phyloP scores from a whole-genome alignment of 2,113 vertebrate species.

The Stomatorhinus ivindoensis region DNA sequence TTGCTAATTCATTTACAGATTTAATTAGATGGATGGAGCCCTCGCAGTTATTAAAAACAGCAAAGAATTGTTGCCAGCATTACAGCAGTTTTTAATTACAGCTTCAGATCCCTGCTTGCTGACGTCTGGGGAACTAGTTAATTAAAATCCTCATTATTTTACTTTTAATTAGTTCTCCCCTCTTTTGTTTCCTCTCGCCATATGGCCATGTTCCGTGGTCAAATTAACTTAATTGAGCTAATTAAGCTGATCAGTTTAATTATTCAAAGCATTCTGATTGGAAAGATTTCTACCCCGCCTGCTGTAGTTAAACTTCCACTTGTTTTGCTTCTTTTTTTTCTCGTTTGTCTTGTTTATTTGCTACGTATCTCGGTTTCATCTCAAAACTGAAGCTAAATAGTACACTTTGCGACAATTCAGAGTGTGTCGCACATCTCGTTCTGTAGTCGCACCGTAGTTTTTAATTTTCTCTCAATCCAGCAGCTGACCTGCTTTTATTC shows the following conservation, averaged over 20 bases:
- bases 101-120: conserved; percentile 51
- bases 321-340: conserved; percentile 9
- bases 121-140: conserved; percentile 57
- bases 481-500: neutral
- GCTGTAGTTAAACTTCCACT: neutral
- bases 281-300: conserved; percentile 31
- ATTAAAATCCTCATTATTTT: conserved; percentile 62
- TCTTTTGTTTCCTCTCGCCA: conserved; percentile 56
- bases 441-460: neutral
- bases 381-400: neutral
- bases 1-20: conserved; percentile 57
- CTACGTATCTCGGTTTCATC: neutral
- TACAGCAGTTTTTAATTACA: conserved; percentile 56
- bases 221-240: conserved; percentile 61
- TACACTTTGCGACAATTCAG: neutral
- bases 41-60: conserved; percentile 51
- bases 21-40: conserved; percentile 56
- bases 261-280: conserved; percentile 55
- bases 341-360: neutral
- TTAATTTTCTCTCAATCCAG: neutral
- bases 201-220: conserved; percentile 56
- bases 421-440: neutral
- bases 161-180: conserved; percentile 58
- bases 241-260: conserved; percentile 61
- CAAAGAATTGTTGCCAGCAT: conserved; percentile 47